Evolutionary conservation across 2,797 vertebrate species (phyloP).

Genomic region (Epinephelus coioides): DNA sequence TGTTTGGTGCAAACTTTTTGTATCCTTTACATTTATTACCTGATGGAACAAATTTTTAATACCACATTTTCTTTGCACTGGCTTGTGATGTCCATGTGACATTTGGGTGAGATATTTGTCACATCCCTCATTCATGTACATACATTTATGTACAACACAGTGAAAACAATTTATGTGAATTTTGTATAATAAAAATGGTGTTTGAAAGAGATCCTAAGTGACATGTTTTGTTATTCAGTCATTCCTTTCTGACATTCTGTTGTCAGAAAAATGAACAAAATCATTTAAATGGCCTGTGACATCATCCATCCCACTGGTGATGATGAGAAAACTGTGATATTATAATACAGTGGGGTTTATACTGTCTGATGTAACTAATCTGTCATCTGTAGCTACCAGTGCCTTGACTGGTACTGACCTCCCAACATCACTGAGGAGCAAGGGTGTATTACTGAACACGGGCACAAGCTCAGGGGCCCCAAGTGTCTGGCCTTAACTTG

Average conservation of each 20-base stretch:
- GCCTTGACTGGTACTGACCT: background rate
- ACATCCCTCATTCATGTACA: background rate
- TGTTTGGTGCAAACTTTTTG: background rate
- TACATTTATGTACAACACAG: background rate
- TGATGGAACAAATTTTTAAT: background rate
- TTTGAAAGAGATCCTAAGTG: constrained; percentile 8
- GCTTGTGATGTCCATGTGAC: constrained; percentile 1
- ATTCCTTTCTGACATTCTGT: background rate
- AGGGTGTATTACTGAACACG: too few relatives aligned
- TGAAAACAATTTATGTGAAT: background rate
- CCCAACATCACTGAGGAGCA: background rate
- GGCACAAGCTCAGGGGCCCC: too few relatives aligned
- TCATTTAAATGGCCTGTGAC: background rate
- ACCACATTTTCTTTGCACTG: background rate
- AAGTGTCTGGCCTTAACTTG: too few relatives aligned
- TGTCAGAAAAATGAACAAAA: background rate
- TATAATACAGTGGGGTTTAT: background rate
- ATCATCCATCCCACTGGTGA: background rate
- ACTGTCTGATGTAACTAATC: too few relatives aligned
- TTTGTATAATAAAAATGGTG: constrained; percentile 44
- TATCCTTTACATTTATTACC: background rate
- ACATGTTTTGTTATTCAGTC: background rate
- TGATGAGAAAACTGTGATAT: background rate
- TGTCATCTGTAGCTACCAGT: background rate
- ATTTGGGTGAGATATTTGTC: background rate